Conservation (phyloP, 1,140 invertebrate species). For the Amphibalanus amphitrite region DNA sequence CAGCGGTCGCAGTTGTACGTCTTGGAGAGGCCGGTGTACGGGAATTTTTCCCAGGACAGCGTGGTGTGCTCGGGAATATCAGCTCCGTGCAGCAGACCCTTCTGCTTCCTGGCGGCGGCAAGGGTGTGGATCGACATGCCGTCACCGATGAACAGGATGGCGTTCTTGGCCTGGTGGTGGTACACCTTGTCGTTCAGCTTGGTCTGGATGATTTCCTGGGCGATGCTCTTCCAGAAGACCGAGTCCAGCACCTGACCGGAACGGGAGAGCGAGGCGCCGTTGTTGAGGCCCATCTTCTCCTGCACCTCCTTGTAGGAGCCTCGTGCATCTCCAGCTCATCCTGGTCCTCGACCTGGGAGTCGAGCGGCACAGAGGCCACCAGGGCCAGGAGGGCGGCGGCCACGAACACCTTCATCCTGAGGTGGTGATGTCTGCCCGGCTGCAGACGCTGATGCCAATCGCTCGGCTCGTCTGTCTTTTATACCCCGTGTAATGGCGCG, state of each 20-base stretch:
- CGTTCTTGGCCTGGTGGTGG: slow-evolving; percentile 36
- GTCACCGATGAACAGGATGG: slow-evolving; percentile 63
- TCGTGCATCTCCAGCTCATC: slow-evolving; percentile 4
- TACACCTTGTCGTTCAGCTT: neutral
- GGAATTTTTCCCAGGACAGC: slow-evolving; percentile 17
- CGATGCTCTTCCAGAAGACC: neutral
- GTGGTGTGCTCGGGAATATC: slow-evolving; percentile 36
- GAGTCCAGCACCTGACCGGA: neutral
- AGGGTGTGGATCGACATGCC: too few species aligned
- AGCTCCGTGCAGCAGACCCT: neutral
- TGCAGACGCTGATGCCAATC: too few species aligned
- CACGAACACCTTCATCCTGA: neutral
- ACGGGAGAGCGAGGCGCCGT: neutral
- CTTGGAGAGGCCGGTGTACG: slow-evolving; percentile 16
- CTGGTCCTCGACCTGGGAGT: neutral
- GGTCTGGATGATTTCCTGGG: neutral
- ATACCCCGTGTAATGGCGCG: too few species aligned
- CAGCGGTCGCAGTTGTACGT: slow-evolving; percentile 17
- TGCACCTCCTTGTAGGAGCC: neutral
- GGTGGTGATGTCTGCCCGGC: too few species aligned
- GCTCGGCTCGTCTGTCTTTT: too few species aligned
- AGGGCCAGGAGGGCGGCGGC: neutral
- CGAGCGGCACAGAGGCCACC: neutral
- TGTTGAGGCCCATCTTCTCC: neutral
- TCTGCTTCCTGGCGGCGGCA: neutral